Percentiles rank a stretch among this genome's conserved stretches.
Evolutionary conservation across 2,888 invertebrate species (phyloP).

Genomic region (Amiota minor): DNA sequence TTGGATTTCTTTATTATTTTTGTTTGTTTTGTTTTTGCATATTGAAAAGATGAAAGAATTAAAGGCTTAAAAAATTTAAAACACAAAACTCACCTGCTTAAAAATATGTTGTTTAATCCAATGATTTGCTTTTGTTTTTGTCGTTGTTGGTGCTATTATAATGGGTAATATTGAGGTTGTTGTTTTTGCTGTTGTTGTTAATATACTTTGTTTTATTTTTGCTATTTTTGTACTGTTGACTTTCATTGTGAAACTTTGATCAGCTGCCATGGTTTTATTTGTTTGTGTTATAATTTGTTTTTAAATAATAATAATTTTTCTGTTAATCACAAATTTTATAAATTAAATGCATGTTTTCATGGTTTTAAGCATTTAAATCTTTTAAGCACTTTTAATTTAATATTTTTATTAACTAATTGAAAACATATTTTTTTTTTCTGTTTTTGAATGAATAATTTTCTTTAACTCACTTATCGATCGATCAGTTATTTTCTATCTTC

Average conservation of each 20-base stretch:
- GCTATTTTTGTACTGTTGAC: conserved; percentile 29
- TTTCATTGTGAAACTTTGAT: conserved; percentile 49
- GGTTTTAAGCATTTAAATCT: not conserved
- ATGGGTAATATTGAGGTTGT: conserved; percentile 5
- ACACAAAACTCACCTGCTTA: conserved; percentile 56
- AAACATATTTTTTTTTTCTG: conserved; percentile 5
- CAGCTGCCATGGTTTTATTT: conserved; percentile 37
- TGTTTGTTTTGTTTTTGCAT: conserved; percentile 39
- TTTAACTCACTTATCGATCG: not conserved
- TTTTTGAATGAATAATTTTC: conserved; percentile 1
- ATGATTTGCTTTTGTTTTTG: conserved; percentile 52
- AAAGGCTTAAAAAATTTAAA: too few relatives aligned
- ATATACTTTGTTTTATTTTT: conserved; percentile 1
- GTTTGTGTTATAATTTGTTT: conserved; percentile 38
- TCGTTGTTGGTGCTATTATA: conserved; percentile 38
- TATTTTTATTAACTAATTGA: conserved; percentile 21
- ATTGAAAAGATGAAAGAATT: conserved; percentile 42
- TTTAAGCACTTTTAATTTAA: conserved; percentile 31
- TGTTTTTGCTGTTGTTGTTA: not conserved
- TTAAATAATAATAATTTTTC: conserved; percentile 16
- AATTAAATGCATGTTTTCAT: not conserved
- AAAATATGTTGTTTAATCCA: conserved; percentile 53
- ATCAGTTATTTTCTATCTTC: not conserved
- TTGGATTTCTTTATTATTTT: conserved; percentile 28
- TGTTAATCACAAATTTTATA: conserved; percentile 35